Evolutionary conservation across 1,140 invertebrate genomes (phyloP).

Genomic region (Adelges cooleyi): DNA sequence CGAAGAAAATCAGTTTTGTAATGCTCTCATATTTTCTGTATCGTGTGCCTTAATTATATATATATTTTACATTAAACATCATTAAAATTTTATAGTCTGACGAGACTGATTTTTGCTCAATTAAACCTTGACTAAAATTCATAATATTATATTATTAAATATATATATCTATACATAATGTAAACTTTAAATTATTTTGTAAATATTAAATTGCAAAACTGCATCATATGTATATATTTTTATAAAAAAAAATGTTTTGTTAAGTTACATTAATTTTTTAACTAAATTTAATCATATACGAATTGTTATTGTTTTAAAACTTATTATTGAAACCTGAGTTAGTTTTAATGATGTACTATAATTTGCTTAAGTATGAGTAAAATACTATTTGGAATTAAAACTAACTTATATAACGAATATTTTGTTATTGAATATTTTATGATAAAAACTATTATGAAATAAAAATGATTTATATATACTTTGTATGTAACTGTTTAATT

Average conservation of each 20-base stretch:
- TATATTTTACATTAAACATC: background rate
- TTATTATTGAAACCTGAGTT: background rate
- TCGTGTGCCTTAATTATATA: constrained; percentile 20
- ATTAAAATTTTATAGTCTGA: background rate
- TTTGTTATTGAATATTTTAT: constrained; percentile 27
- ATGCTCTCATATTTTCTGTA: constrained; percentile 19
- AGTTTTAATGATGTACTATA: background rate
- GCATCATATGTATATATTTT: constrained; percentile 16
- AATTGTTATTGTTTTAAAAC: constrained; percentile 26
- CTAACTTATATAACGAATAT: constrained; percentile 14
- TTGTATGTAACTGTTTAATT: too few relatives aligned
- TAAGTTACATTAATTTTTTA: constrained; percentile 7
- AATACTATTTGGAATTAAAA: background rate
- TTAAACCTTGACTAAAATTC: constrained; percentile 15
- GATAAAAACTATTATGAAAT: constrained; percentile 2
- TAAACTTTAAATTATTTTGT: constrained; percentile 20
- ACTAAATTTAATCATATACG: constrained; percentile 14
- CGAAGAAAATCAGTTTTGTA: constrained; percentile 1
- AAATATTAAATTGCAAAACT: constrained; percentile 4
- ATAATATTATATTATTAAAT: background rate
- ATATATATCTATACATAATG: constrained; percentile 15
- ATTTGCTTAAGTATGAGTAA: background rate
- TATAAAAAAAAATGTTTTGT: constrained; percentile 25
- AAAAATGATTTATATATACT: background rate
- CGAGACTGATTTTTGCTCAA: constrained; percentile 14